phyloP scores from a whole-genome alignment of 2,888 invertebrate species.

The Dasysyrphus albostriatus region DNA sequence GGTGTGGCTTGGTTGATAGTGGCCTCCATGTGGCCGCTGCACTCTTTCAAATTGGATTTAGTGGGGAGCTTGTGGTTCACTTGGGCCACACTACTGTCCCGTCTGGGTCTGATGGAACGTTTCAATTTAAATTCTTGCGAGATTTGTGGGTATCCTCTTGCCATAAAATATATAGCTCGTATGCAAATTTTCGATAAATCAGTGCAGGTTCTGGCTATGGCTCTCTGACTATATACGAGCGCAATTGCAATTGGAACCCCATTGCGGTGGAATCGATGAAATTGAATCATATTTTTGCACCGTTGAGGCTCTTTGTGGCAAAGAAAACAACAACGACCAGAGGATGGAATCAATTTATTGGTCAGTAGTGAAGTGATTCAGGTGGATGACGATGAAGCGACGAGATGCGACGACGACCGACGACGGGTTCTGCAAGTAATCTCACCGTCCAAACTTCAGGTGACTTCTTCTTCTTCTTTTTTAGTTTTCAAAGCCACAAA shows the following conservation, averaged over 20 bases:
- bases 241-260: conserved; percentile 75
- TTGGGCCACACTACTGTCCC: not conserved
- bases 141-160: conserved; percentile 72
- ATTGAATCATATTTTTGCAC: conserved; percentile 73
- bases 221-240: not conserved
- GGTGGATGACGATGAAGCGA: conserved; percentile 32
- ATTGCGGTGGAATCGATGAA: conserved; percentile 67
- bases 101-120: conserved; percentile 61
- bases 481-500: conserved; percentile 16
- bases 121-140: conserved; percentile 71
- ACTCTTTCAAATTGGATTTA: conserved; percentile 69
- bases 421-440: conserved; percentile 41
- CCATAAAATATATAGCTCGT: conserved; percentile 73
- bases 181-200: conserved; percentile 76
- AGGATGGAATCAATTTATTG: conserved; percentile 70
- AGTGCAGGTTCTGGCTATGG: conserved; percentile 38
- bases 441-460: conserved; percentile 6
- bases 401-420: conserved; percentile 5
- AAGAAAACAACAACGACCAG: conserved; percentile 11
- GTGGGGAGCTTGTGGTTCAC: conserved; percentile 19
- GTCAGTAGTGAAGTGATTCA: conserved; percentile 58
- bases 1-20: not conserved
- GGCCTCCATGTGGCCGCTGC: conserved; percentile 19
- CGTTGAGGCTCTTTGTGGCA: not conserved
- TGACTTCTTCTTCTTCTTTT: conserved; percentile 29